Evolutionary conservation across 2,113 vertebrate genomes (phyloP).

Genomic region (Tiliqua scincoides): DNA sequence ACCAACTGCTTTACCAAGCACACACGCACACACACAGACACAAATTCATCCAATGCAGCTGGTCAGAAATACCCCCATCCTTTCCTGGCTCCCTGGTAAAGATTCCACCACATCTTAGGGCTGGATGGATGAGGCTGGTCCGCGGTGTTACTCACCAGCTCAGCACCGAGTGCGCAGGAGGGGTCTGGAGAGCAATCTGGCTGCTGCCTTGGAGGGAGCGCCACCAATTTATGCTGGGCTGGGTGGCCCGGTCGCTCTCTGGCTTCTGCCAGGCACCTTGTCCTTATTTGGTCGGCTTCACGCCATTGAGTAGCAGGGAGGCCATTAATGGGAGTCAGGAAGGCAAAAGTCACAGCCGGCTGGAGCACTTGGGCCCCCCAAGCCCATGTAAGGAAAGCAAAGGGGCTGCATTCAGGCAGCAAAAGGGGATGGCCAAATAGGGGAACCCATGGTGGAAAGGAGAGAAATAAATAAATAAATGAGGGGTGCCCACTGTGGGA

Average conservation of each 20-base stretch:
- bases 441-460: conserved; percentile 46
- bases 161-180: conserved; percentile 55
- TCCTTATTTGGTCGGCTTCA: conserved; percentile 87
- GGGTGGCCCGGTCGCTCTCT: conserved; percentile 22
- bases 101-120: not conserved
- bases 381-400: conserved; percentile 83
- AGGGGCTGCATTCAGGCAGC: conserved; percentile 58
- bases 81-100: not conserved
- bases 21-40: not conserved
- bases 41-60: no score
- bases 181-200: conserved; percentile 63
- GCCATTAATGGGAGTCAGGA: conserved; percentile 88
- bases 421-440: conserved; percentile 76
- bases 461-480: no score
- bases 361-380: conserved; percentile 59
- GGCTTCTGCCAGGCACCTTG: conserved; percentile 71
- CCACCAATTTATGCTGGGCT: conserved; percentile 73
- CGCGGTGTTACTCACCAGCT: conserved; percentile 76
- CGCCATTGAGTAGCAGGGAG: conserved; percentile 76
- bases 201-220: conserved; percentile 47
- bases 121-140: not conserved
- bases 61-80: not conserved
- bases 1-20: no score
- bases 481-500: conserved; percentile 27
- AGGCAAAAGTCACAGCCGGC: conserved; percentile 66